Evolutionary conservation across 2,888 invertebrate genomes (phyloP), one percentile per base, ranked within the genome.

Genomic region (Rhyacophila evoluta): DNA sequence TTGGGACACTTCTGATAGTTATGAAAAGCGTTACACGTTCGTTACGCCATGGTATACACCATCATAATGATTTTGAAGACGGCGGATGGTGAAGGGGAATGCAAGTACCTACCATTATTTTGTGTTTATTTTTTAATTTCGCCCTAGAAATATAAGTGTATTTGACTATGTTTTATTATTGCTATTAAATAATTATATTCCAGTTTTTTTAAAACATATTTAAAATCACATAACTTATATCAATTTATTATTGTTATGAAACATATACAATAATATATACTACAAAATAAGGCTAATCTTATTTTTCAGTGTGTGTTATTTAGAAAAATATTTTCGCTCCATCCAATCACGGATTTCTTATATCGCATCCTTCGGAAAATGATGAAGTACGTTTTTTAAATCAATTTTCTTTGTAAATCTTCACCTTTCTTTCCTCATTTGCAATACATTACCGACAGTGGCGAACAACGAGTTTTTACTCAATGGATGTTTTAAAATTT

Each of bases 331-430:
- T 55, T 25, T 55, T 55, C 25, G 15, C 19, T 55, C 15, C 19
- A 55, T 55, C 55, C 55, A 8, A 55, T 8, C 55, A 4, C 25
- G 25, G 19, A 19, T 55, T 19, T 12, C 15, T 55, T n/a, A 55
- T 25, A 19, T 55, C 19, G 8, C 6, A 55, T 55, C 55, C 55
- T 55, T 55, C 55, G 19, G 15, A 55, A 19, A 8, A 55, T 55
- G 8, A 55, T 55, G 25, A 19, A 55, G 19, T 55, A 55, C 19
- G 55, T 55, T 55, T 55, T 39, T 55, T 55, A 25, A 55, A 55
- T 55, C 55, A 55, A 55, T 55, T 55, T 55, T 19, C 55, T 55
- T 55, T 55, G 55, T 55, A 55, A 55, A 55, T 55, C 55, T 19
- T 19, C 55, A 55, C 55, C 55, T 55, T 55, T 55, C 55, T n/a